Evolutionary conservation across 2,888 invertebrate genomes (phyloP), one percentile per base, ranked within the genome.

Genomic region (Cactoblastis cactorum): DNA sequence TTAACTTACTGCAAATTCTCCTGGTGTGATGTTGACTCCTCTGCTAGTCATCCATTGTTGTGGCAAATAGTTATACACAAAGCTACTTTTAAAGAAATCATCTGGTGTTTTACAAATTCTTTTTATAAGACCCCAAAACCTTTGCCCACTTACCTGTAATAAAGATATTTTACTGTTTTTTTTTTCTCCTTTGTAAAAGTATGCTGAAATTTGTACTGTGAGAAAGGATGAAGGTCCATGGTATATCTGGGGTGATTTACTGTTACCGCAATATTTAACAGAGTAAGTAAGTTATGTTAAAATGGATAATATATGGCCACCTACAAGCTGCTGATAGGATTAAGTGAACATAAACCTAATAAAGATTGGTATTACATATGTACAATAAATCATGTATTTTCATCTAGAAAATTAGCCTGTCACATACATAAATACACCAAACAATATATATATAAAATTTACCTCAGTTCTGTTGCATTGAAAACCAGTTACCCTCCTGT

Each of bases 31-130:
- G 83, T 98, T 98, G 63, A 91, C 91, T 0, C 96, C 97, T 56
- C 91, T 92, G 37, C 72, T 81, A 63, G 93, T 92, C 91, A 97
- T 93, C 84, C 97, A 95, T 54, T 95, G 94, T 54, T 97, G 85
- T 1, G 98, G 98, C 68, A 97, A 95, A 71, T 96, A 96, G 80
- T 98, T 98, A 72, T 96, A 94, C 4, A 98, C 93, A 85, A 95
- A 97, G 61, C 95, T 93, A 62, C 94, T 85, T 63, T 90, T 83
- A 71, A 97, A 96, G 78, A 98, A 97, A 45, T 88, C 91, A 5
- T 95, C 93, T 15, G 97, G 94, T 37, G 82, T 90, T 28, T 90
- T 92, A 74, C 95, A 95, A 18, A 96, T 65, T 28, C 92, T 89
- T 72, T 92, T 87, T 61, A 97, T 92, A 9, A 97, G 84, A 28